Base-by-base conservation (phyloP, 2,113 vertebrate species). In the Halcyon malimbica region DNA sequence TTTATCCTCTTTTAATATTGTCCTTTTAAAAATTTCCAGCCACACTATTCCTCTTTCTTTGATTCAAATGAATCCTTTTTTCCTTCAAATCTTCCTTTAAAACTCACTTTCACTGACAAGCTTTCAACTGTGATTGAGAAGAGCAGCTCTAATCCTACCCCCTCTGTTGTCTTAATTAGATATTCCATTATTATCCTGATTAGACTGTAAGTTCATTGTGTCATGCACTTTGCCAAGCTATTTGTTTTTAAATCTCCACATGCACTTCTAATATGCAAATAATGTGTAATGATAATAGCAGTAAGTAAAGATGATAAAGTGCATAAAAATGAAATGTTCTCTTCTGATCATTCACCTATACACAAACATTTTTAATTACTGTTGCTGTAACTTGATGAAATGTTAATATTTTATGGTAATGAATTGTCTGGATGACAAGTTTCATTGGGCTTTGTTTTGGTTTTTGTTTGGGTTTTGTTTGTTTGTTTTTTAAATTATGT, bases 71-170 rank as follows among this genome's bases (percentile, higher is more conserved):
- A 73, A 54, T 76, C 13, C 9, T 54, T 90, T 90, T 92, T 82
- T 60, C 59, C 18, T 96, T 93, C 26, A 33, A 83, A 71, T 65
- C 13, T 76, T 94, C 10, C 18, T 51, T 86, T 76, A 68, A 76
- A 92, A 60, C 21, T 90, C 44, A 64, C 15, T 96, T 93, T 76
- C 44, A 65, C 26, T 68, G 35, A 48, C 62, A 87, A 16, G 5
- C 42, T 97, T 96, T 94, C 63, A 94, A 51, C 79, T 70, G 50
- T 87, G 65, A 96, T 81, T 79, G 92, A 87, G 48, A 75, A 84
- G 11, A 68, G 44, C 54, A 83, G 28, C 5, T 87, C 54, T 91
- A n/a, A 50, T 89, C 29, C 25, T 70, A 68, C 23, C 10, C 8
- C 29, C 41, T 78, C 50, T 87, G 39, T 84, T 70, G 42, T 80